Conservation (phyloP, 2,888 invertebrate species). For the Piscicola geometra region DNA sequence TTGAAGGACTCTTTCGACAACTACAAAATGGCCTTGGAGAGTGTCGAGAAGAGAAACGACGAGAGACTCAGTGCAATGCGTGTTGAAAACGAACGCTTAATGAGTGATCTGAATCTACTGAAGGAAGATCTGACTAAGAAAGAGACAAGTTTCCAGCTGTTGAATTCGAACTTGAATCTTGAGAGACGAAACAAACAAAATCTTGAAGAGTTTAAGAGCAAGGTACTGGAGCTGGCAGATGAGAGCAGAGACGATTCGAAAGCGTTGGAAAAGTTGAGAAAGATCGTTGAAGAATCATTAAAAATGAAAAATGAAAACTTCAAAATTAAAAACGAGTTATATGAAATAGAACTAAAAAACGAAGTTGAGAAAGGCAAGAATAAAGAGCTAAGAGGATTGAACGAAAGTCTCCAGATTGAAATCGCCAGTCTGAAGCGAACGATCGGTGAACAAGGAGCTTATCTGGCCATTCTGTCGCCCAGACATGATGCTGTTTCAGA, state of each 20-base stretch:
- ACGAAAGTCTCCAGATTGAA: conserved; percentile 18
- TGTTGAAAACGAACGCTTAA: conserved; percentile 17
- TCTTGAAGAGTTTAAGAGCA: background rate
- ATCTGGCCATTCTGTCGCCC: conserved; percentile 29
- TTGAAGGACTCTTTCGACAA: conserved; percentile 27
- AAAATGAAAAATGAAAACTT: conserved; percentile 23
- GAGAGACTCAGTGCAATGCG: background rate
- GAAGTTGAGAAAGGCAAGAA: conserved; percentile 14
- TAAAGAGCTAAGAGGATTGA: conserved; percentile 20
- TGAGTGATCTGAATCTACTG: background rate
- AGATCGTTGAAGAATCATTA: conserved; percentile 3
- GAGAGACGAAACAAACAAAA: background rate
- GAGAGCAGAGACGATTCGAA: background rate
- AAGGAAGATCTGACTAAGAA: conserved; percentile 14
- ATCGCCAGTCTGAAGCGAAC: conserved; percentile 34
- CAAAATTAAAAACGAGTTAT: conserved; percentile 27
- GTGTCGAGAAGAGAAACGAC: background rate
- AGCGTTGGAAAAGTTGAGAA: conserved; percentile 19
- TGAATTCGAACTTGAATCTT: background rate
- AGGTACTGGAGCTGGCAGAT: background rate
- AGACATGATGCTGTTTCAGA: background rate
- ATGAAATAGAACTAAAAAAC: conserved; percentile 13
- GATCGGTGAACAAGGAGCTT: conserved; percentile 36
- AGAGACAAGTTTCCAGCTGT: background rate
- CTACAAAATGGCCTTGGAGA: conserved; percentile 9